phyloP scores from a whole-genome alignment of 2,113 vertebrate species.

The Corythornis madagascariensis region DNA sequence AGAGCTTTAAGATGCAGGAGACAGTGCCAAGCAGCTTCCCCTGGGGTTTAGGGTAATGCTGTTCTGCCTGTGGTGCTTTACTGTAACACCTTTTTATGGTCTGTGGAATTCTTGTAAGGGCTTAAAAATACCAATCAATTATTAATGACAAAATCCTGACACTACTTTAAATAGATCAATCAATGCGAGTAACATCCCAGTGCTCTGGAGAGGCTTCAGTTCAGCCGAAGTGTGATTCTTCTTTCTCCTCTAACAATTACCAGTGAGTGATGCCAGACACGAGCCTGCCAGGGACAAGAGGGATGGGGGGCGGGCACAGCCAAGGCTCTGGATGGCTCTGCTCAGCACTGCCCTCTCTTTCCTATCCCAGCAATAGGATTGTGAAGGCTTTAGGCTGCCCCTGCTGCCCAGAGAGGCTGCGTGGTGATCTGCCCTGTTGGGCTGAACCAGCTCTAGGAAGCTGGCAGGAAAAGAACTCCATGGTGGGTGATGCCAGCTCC shows the following conservation, averaged over 20 bases:
- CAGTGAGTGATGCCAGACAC: not conserved
- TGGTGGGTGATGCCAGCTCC: accelerated
- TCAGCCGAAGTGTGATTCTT: not conserved
- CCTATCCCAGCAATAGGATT: not conserved
- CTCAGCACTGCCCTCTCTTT: too few species aligned
- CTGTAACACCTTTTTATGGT: conserved; percentile 50
- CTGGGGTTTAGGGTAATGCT: not conserved
- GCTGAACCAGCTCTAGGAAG: not conserved
- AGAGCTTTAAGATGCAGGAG: not conserved
- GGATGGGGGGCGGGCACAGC: accelerated
- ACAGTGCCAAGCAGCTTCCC: not conserved
- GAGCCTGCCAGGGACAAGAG: accelerated
- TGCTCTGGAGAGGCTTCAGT: not conserved
- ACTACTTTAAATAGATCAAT: conserved; percentile 48
- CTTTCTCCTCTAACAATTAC: not conserved
- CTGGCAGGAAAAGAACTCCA: not conserved
- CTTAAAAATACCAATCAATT: conserved; percentile 56
- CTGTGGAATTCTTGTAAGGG: conserved; percentile 52
- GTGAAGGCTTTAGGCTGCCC: not conserved
- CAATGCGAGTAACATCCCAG: not conserved
- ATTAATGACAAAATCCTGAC: conserved; percentile 57
- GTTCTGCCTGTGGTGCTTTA: not conserved
- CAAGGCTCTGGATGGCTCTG: too few species aligned
- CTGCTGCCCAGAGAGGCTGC: not conserved
- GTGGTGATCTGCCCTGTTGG: accelerated